Conservation (phyloP, 2,888 invertebrate genomes). For the Tetramorium bicarinatum region DNA sequence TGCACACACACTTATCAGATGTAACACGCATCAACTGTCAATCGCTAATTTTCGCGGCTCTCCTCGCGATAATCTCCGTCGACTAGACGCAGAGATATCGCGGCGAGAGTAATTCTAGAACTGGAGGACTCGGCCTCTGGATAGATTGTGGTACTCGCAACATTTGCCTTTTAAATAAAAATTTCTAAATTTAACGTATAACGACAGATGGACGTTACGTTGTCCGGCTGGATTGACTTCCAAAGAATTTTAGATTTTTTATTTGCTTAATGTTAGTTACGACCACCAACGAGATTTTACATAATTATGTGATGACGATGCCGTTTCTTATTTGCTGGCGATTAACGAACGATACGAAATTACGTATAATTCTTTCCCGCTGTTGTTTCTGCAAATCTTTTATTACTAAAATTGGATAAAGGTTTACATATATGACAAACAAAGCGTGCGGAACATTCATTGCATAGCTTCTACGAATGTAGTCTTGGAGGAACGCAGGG, state of each 20-base stretch:
- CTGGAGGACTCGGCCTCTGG: not conserved
- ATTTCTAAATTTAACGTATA: not conserved
- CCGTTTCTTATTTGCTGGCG: constrained; percentile 38
- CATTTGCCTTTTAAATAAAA: constrained; percentile 16
- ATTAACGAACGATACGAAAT: constrained; percentile 53
- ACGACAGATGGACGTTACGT: not conserved
- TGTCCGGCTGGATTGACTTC: not conserved
- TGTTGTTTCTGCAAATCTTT: not conserved
- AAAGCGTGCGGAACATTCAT: not conserved
- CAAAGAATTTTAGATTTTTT: not conserved
- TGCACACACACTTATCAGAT: not conserved
- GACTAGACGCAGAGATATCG: not conserved
- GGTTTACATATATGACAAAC: not conserved
- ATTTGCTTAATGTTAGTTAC: constrained; percentile 59
- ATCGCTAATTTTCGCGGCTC: not conserved
- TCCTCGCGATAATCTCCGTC: constrained; percentile 9
- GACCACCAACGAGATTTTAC: constrained; percentile 73
- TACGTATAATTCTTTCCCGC: too few species aligned
- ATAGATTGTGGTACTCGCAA: not conserved
- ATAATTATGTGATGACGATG: constrained; percentile 40
- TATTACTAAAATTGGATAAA: not conserved
- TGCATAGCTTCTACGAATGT: not conserved
- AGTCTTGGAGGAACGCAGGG: not conserved
- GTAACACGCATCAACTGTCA: not conserved
- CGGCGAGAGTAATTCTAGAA: constrained; percentile 27